A percentile compares a stretch with the other conserved stretches of the same genome.
phyloP scores from a whole-genome alignment of 2,888 invertebrate species.

The Boloria euphrosyne region DNA sequence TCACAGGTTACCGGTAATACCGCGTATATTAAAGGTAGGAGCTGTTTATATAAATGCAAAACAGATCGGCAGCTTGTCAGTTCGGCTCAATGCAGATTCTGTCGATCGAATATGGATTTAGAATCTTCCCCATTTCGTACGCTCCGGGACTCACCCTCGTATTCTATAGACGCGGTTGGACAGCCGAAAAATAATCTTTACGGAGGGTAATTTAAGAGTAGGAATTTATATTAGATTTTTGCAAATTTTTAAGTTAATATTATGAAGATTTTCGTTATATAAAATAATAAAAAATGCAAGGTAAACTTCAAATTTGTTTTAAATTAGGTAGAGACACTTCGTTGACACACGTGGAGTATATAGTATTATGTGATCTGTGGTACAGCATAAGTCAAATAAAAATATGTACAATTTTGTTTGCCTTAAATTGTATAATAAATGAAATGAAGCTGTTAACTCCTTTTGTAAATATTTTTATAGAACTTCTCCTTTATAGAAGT shows the following conservation, averaged over 20 bases:
- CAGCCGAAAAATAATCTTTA: conserved; percentile 77
- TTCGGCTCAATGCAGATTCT: conserved; percentile 77
- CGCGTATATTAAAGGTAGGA: conserved; percentile 71
- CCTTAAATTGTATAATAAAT: not conserved
- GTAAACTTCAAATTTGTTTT: not conserved
- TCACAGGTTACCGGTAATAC: conserved; percentile 48
- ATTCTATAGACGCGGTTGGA: conserved; percentile 70
- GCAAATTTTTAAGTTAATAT: conserved; percentile 35
- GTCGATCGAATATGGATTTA: conserved; percentile 81
- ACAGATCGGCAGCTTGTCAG: conserved; percentile 81
- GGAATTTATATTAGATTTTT: conserved; percentile 38
- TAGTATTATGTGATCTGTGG: no score
- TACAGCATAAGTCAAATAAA: no score
- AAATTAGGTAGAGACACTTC: not conserved
- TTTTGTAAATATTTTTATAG: conserved; percentile 7
- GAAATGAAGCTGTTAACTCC: not conserved
- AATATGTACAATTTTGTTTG: no score
- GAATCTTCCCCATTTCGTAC: conserved; percentile 70
- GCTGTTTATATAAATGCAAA: conserved; percentile 83
- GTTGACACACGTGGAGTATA: no score
- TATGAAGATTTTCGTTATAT: conserved; percentile 16
- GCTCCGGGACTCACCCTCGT: conserved; percentile 64
- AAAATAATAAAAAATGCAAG: not conserved
- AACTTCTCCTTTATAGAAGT: not conserved
- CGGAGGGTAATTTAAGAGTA: conserved; percentile 48